These are phyloP conservation scores for Caiman crocodilus DNA, from an alignment of 2,797 vertebrate species.

Conservation along the genomic window DNA sequence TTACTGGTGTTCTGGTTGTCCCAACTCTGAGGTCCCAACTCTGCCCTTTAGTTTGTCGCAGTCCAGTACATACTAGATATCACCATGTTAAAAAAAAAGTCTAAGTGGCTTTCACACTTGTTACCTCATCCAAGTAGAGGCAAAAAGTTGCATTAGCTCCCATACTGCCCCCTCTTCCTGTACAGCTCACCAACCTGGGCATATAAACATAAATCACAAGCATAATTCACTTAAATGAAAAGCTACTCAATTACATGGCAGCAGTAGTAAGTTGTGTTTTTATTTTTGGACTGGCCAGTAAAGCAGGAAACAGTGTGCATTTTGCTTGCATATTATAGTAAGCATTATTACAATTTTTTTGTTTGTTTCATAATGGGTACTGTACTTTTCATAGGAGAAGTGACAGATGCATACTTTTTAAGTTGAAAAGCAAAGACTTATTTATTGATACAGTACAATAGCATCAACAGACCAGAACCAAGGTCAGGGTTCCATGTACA, in stretches of 20 bases:
- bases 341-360: neutral
- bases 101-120: no score
- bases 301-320: neutral
- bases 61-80: no score
- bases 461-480: no score
- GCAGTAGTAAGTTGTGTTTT: neutral
- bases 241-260: neutral
- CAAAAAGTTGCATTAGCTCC: neutral
- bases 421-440: neutral
- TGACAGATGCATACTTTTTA: neutral
- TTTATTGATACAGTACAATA: neutral
- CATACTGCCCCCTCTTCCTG: neutral
- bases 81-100: no score
- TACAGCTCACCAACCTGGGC: neutral
- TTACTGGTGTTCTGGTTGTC: no score
- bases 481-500: neutral
- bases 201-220: neutral
- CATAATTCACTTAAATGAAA: neutral
- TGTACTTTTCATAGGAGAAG: neutral
- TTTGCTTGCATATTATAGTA: neutral
- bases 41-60: no score
- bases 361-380: neutral
- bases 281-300: neutral
- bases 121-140: no score
- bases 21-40: no score